Evolutionary conservation across 2,888 invertebrate genomes (phyloP), one percentile per base, ranked within the genome.

Genomic region (Dinocampus coccinellae): DNA sequence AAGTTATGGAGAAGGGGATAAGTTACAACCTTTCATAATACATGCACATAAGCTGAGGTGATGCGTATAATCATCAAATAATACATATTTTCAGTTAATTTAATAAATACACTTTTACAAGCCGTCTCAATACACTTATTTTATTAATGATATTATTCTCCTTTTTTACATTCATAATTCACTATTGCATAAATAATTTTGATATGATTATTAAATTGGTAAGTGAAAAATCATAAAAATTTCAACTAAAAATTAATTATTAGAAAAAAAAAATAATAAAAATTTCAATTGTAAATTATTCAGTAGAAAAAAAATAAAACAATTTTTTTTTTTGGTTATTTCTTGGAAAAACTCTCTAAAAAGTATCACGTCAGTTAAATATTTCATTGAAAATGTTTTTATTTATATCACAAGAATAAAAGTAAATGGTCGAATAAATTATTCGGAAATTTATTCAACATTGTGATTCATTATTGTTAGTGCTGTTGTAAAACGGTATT

Each of bases 401-500:
- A 47, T 47, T 16, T 47, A 47, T 47, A n/a, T 47, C 16, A 9
- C 7, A 16, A 47, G 16, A 47, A 3, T 16, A 47, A 16, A n/a
- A 39, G 1, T 2, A n/a, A 39, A 39, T 39, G n/a, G 13, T n/a
- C 39, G 47, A n/a, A 47, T 47, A 47, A 47, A n/a, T 16, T 3
- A 47, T 7, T 7, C n/a, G 2, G 16, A 3, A 47, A 47, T 47
- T 47, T 47, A 47, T 47, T 47, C 16, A 3, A 16, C 3, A 7
- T 4, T 7, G 20, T 47, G 47, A 47, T 16, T 47, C 16, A 47
- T 47, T 47, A 47, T 47, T 20, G 16, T 16, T n/a, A 16, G 16
- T 7, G 1, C n/a, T 13, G 6, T 7, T 47, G 82, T 83, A 84
- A 79, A 76, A 79, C 80, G 83, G 78, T 78, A 81, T 83, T 85